Conservation (phyloP, 2,797 vertebrate species). For the Scolopax rusticola region DNA sequence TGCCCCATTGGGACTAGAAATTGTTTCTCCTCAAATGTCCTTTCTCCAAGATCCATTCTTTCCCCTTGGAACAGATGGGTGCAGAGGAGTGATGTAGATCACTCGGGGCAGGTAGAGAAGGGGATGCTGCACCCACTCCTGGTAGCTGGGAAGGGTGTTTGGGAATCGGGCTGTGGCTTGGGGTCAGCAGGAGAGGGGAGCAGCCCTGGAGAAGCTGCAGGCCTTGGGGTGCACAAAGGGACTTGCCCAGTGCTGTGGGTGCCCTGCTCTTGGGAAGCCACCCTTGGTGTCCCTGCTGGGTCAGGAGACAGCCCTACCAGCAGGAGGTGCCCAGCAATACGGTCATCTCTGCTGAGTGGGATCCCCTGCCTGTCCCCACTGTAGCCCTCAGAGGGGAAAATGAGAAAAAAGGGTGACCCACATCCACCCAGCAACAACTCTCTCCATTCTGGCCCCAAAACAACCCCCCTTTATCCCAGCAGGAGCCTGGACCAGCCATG, state of each 20-base stretch:
- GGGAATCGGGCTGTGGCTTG: neutral
- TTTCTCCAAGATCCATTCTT: accelerated
- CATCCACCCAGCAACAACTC: neutral
- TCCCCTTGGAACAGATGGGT: neutral
- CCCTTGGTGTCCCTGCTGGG: neutral
- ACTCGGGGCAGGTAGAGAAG: neutral
- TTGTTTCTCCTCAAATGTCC: neutral
- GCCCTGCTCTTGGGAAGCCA: neutral
- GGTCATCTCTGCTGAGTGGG: neutral
- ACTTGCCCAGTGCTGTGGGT: neutral
- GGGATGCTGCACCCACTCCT: neutral
- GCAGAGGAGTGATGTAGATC: neutral
- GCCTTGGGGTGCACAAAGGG: neutral
- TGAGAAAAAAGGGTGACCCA: neutral
- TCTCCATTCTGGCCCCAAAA: neutral
- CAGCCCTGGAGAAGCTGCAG: neutral
- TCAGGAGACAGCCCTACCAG: neutral
- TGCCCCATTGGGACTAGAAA: neutral
- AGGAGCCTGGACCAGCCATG: neutral
- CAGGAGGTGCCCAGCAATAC: neutral
- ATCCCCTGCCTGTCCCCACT: accelerated
- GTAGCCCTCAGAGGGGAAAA: neutral
- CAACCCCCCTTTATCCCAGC: neutral
- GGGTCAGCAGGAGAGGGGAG: neutral
- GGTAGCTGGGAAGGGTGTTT: neutral